Evolutionary conservation across 2,797 vertebrate genomes (phyloP), one percentile per base, ranked within the genome.

Genomic region (Cuniculus paca): DNA sequence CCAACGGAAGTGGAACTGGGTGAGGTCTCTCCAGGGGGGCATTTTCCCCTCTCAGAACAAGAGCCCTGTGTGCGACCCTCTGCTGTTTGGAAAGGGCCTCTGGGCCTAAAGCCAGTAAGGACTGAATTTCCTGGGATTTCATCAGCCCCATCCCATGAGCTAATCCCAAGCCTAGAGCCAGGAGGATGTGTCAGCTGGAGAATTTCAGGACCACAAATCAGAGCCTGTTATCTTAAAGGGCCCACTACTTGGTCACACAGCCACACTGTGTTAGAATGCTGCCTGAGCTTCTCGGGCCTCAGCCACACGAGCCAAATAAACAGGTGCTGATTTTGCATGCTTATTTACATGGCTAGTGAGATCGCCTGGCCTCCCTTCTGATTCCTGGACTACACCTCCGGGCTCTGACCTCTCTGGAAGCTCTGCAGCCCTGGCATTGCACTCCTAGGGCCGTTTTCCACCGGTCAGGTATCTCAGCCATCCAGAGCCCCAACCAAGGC

Each of bases 91-190:
- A 97, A 90, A 97, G 72, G 88, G 95, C 95, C 97, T 96, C 96
- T 95, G 96, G 97, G 97, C 97, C 96, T 56, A 42, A 22, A 34
- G 96, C 97, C 97, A 98, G 36, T 52, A n/a, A 97, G 90, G 91
- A 87, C 91, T 70, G 91, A 95, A 95, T 98, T 98, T 97, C 97
- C 97, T 96, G 97, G 96, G 96, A 97, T 97, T 98, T 98, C 97
- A 97, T 98, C 98, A 98, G 97, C 97, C 97, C 93, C 96, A 94
- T 97, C 95, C 96, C 97, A 97, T 97, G 95, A 98, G 97, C 97
- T 96, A 97, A 98, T 97, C 96, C 97, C 50, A 93, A 97, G 86
- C 52, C 60, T 54, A 7, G 96, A 97, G 97, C 97, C 97, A 98
- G 97, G 56, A 97, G 91, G 93, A 95, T 97, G 96, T 97, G 97